phyloP scores from a whole-genome alignment of 1,140 invertebrate genomes.

The Drosophila oshimai region DNA sequence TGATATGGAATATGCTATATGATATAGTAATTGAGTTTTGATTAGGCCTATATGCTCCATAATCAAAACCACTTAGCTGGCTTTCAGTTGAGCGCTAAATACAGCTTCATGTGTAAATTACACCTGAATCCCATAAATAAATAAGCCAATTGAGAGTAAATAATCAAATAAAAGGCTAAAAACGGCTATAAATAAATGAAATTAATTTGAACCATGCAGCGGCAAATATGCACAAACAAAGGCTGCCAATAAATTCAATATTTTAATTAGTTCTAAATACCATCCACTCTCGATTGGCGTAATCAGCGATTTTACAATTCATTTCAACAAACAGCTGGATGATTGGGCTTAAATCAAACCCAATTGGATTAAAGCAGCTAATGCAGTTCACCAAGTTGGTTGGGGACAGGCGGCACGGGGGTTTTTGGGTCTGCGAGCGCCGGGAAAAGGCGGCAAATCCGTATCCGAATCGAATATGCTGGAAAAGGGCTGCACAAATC shows the following conservation, averaged over 20 bases:
- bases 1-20: neutral
- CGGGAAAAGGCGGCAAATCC: neutral
- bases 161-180: conserved; percentile 15
- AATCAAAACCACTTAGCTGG: conserved; percentile 1
- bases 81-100: conserved; percentile 11
- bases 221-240: conserved; percentile 26
- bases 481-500: conserved; percentile 28
- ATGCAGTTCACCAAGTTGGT: conserved; percentile 15
- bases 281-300: conserved; percentile 20
- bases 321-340: conserved; percentile 20
- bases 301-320: conserved; percentile 45
- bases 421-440: neutral
- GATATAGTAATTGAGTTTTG: conserved; percentile 38
- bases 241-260: conserved; percentile 11
- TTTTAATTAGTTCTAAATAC: conserved; percentile 58
- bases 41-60: conserved; percentile 6
- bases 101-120: neutral
- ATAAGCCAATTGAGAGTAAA: conserved; percentile 32
- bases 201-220: conserved; percentile 18
- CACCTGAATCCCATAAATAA: conserved; percentile 14
- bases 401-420: conserved; percentile 6
- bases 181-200: conserved; percentile 36
- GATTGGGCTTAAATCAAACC: conserved; percentile 12
- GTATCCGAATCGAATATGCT: conserved; percentile 25
- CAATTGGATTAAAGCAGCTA: conserved; percentile 19